Base-by-base conservation (phyloP, 1,140 invertebrate genomes). In the Tenebrio molitor region DNA sequence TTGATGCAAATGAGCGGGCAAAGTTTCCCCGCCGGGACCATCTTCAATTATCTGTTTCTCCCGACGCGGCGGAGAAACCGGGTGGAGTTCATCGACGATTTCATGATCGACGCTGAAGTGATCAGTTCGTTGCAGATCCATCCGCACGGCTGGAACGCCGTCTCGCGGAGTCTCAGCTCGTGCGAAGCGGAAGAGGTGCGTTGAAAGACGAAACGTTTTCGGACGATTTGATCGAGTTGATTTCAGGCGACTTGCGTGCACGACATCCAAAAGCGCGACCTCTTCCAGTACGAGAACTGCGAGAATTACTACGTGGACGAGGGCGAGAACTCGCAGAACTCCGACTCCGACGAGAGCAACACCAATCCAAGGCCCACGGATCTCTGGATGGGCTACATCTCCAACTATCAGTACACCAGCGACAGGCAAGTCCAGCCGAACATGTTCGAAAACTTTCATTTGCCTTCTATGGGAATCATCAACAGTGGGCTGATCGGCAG, bases 121-220 rank as follows among this genome's bases (percentile, higher is more conserved):
- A 94, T 97, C 75, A 93, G 93, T 74, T 95, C 95, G 12, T 84
- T 96, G 41, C 92, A 96, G 86, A 90, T 98, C 73, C 95, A 98
- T 85, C 96, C 96, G 2, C 91, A 95, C 79, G 95, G 95, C 1
- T 96, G 95, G 92, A 94, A 92, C 83, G 92, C 92, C 7, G 82
- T 96, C 17, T 95, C 94, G 23, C 87, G 95, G 70, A 97, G 97
- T 84, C 92, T 95, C 15, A 95, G 91, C 76, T 89, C 89, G 72
- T 91, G 94, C 79, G 94, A 97, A 80, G 89, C 89, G 76, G 92
- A 93, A 42, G 95, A 97, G 88, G 92, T 92, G 84, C 82, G n/a
- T 33, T 23, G 12, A n/a, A 21, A 14, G 29, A 33, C 6, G 2
- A 16, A 0, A 19, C 19, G 5, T 14, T 62, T 21, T 69, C 25